A percentile compares a stretch with the other conserved stretches of the same genome.
These are phyloP conservation scores for Fratercula arctica DNA, from an alignment of 2,797 vertebrate species.

Conservation along the genomic window DNA sequence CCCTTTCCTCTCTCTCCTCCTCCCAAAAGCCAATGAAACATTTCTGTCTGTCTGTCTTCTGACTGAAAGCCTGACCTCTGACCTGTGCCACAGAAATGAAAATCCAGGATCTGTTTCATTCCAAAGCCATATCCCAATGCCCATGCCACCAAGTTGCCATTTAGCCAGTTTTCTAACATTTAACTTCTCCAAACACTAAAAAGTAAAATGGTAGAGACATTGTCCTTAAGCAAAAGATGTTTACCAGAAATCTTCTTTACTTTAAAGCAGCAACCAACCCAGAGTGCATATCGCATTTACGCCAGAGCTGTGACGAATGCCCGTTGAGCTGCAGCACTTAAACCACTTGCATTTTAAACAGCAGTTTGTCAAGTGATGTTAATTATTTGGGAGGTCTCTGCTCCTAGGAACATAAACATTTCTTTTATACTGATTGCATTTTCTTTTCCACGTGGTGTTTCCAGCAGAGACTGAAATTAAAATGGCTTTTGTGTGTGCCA, in stretches of 20 bases:
- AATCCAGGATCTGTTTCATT: not conserved
- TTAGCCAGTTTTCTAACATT: not conserved
- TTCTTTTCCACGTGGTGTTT: slow-evolving; percentile 31
- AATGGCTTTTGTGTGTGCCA: slow-evolving; percentile 1
- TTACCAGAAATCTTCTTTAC: not conserved
- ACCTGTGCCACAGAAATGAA: not conserved
- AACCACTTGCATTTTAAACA: slow-evolving; percentile 61
- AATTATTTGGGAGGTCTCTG: slow-evolving; percentile 56
- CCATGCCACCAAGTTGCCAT: not conserved
- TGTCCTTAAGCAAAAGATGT: not conserved
- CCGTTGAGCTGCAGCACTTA: slow-evolving; percentile 37
- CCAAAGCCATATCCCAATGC: not conserved
- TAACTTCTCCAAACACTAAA: not conserved
- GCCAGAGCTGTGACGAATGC: slow-evolving; percentile 22
- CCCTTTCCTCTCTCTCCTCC: not conserved
- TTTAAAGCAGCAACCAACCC: not conserved
- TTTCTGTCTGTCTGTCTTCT: not conserved
- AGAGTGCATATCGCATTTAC: not conserved
- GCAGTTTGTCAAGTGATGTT: slow-evolving; percentile 49
- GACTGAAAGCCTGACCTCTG: not conserved
- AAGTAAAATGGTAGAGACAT: not conserved
- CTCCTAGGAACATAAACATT: slow-evolving; percentile 49
- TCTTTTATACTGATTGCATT: slow-evolving; percentile 37
- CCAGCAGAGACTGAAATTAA: slow-evolving; percentile 28
- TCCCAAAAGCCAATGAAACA: not conserved